A percentile compares a stretch with the other conserved stretches of the same genome.
These are phyloP conservation scores for Rhodinocichla rosea DNA, from an alignment of 2,113 vertebrate species.

Conservation along the genomic window DNA sequence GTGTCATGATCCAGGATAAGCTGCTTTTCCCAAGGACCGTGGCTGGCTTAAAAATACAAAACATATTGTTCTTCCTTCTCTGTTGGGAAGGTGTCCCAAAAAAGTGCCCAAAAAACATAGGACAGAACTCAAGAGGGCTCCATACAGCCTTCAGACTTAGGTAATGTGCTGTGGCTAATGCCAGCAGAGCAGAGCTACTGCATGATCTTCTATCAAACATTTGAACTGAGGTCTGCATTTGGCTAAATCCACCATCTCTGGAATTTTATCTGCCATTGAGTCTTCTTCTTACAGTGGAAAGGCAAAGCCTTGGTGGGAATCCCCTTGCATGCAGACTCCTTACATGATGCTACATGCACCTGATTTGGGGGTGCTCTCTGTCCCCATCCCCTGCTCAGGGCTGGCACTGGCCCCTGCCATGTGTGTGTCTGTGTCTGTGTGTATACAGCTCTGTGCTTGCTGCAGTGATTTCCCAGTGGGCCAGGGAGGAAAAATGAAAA, in stretches of 20 bases:
- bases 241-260: not conserved
- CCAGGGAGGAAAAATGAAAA: not conserved
- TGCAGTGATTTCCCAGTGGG: conserved; percentile 30
- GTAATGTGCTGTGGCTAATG: not conserved
- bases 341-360: fast-evolving
- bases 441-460: not conserved
- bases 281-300: not conserved
- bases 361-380: fast-evolving
- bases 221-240: not conserved
- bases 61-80: not conserved
- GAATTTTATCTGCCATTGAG: not conserved
- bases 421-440: fast-evolving
- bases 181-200: not conserved
- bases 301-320: not conserved
- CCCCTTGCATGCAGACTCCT: not conserved
- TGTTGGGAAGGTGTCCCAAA: not conserved
- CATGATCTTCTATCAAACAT: not conserved
- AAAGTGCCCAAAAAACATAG: not conserved
- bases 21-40: not conserved
- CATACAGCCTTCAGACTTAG: too few species aligned
- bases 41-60: not conserved
- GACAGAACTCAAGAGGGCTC: not conserved
- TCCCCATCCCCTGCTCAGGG: fast-evolving
- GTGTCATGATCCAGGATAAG: not conserved
- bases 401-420: not conserved